Evolutionary conservation across 2,888 invertebrate genomes (phyloP).

Genomic region (Eupithecia dodoneata): DNA sequence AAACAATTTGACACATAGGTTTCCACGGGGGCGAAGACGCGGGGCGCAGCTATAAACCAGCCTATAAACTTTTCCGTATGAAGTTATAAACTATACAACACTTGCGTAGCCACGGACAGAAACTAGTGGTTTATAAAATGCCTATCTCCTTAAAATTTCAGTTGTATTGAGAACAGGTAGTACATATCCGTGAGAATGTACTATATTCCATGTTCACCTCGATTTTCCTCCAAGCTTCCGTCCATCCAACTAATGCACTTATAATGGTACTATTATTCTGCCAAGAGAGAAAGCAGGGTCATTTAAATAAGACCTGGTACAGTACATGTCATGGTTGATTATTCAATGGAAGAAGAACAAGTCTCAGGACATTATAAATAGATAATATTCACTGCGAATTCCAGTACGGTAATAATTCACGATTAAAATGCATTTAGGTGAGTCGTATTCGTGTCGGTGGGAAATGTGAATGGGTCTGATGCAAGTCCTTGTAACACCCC

Average conservation of each 20-base stretch:
- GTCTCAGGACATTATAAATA: conserved; percentile 27
- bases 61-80: no score
- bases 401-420: conserved; percentile 20
- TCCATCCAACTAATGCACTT: conserved; percentile 73
- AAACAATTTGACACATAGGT: no score
- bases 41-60: no score
- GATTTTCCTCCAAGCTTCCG: conserved; percentile 44
- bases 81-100: no score
- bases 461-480: conserved; percentile 13
- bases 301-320: conserved; percentile 61
- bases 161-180: not conserved
- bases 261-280: conserved; percentile 71
- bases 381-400: conserved; percentile 28
- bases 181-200: conserved; percentile 8
- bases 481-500: conserved; percentile 11
- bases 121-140: not conserved
- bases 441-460: conserved; percentile 9
- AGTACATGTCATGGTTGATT: conserved; percentile 41
- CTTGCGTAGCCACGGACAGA: no score
- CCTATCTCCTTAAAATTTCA: not conserved
- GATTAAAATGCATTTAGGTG: conserved; percentile 27
- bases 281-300: conserved; percentile 68
- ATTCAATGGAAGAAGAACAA: conserved; percentile 32
- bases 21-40: no score
- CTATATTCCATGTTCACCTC: conserved; percentile 13